Evolutionary conservation across 2,797 vertebrate species (phyloP).

Genomic region (Pempheris klunzingeri): DNA sequence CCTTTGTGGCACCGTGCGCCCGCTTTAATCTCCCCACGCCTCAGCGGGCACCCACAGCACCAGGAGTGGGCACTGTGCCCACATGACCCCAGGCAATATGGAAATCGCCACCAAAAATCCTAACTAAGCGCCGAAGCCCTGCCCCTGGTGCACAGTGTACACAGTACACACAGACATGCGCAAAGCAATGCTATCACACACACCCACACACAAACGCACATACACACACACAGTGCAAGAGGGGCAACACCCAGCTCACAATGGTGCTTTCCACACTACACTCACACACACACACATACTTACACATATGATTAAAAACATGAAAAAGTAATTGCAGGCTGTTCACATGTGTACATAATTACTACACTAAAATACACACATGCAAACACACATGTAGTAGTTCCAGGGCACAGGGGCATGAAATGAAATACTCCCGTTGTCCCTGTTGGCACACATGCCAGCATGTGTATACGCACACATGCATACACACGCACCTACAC

Average conservation of each 20-base stretch:
- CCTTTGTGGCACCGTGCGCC: constrained; percentile 86
- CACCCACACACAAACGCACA: constrained; percentile 26
- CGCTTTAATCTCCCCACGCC: constrained; percentile 86
- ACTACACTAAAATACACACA: constrained; percentile 46
- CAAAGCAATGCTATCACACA: constrained; percentile 51
- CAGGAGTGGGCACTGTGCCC: constrained; percentile 84
- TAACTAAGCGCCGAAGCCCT: constrained; percentile 74
- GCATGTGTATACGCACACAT: constrained; percentile 20
- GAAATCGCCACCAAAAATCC: constrained; percentile 85
- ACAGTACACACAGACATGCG: constrained; percentile 64
- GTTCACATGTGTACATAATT: constrained; percentile 49
- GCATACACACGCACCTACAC: constrained; percentile 36
- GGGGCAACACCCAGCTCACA: constrained; percentile 55
- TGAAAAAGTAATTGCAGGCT: constrained; percentile 41
- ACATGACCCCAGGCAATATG: constrained; percentile 88
- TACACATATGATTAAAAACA: constrained; percentile 62
- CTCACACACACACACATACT: constrained; percentile 31
- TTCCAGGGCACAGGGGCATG: constrained; percentile 52
- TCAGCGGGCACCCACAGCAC: constrained; percentile 83
- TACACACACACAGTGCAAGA: constrained; percentile 29
- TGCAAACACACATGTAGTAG: constrained; percentile 40
- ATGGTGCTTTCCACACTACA: constrained; percentile 34
- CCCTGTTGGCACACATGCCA: constrained; percentile 40
- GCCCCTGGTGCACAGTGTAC: constrained; percentile 70
- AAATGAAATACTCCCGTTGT: constrained; percentile 64